Conservation (phyloP, 30 jellyfish, hydroid and myxozoan genomes). For the Turritopsis rubra region DNA sequence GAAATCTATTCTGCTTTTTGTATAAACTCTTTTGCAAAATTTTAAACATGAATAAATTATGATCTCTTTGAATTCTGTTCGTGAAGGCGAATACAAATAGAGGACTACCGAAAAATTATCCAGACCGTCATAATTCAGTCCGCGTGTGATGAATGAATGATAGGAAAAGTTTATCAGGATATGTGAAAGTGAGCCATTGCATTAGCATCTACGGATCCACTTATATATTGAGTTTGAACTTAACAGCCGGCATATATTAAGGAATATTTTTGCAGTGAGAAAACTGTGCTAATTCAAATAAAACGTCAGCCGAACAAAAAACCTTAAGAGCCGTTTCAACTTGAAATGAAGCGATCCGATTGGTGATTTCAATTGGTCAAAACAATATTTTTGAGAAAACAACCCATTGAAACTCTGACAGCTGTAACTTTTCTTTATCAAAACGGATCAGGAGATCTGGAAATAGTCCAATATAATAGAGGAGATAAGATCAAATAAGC, state of each 20-base stretch:
- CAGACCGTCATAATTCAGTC: background rate
- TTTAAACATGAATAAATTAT: background rate
- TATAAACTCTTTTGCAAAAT: background rate
- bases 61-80: background rate
- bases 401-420: too few relatives aligned
- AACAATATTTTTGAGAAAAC: too few relatives aligned
- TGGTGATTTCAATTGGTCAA: too few relatives aligned
- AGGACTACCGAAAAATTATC: background rate
- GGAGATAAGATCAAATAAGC: too few relatives aligned
- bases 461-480: too few relatives aligned
- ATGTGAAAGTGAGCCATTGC: background rate
- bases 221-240: background rate
- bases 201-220: background rate
- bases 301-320: too few relatives aligned
- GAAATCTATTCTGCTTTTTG: background rate
- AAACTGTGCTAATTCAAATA: too few relatives aligned
- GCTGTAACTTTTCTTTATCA: too few relatives aligned
- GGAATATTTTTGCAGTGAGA: too few relatives aligned
- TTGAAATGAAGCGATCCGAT: too few relatives aligned
- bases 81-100: background rate
- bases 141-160: background rate
- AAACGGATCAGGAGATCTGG: too few relatives aligned
- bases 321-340: too few relatives aligned
- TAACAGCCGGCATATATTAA: background rate
- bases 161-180: background rate